phyloP scores from a whole-genome alignment of 2,113 vertebrate genomes.

The zebrafish (Danio rerio) region DNA sequence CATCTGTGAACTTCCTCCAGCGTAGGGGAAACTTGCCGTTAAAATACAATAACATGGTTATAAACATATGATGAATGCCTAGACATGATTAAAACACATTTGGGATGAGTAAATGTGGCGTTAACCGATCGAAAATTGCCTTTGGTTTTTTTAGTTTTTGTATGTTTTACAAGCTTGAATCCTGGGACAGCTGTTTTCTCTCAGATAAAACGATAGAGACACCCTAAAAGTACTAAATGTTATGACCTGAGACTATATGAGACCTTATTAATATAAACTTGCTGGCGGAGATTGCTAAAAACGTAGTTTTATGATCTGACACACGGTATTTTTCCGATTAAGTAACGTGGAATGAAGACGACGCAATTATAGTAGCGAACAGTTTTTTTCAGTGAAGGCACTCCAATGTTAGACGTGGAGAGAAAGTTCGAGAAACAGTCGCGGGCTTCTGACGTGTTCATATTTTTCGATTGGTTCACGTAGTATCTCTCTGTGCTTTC shows the following conservation, averaged over 20 bases:
- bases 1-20: conserved; percentile 15
- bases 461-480: neutral
- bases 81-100: conserved; percentile 14
- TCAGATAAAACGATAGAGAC: conserved; percentile 29
- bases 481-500: conserved; percentile 35
- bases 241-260: conserved; percentile 48
- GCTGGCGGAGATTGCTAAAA: conserved; percentile 18
- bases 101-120: neutral
- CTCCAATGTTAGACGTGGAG: conserved; percentile 47
- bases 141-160: neutral
- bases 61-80: conserved; percentile 4
- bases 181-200: conserved; percentile 39
- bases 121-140: conserved; percentile 10
- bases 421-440: conserved; percentile 42
- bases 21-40: neutral
- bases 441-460: conserved; percentile 15
- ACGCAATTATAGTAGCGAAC: conserved; percentile 11
- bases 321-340: conserved; percentile 6
- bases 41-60: conserved; percentile 1
- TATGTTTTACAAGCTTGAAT: neutral
- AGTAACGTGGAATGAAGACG: conserved; percentile 39
- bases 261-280: conserved; percentile 22
- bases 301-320: conserved; percentile 10
- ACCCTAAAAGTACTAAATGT: conserved; percentile 28
- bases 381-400: conserved; percentile 43